phyloP scores from a whole-genome alignment of 1,140 invertebrate species.

The Sminthurinus signatus region DNA sequence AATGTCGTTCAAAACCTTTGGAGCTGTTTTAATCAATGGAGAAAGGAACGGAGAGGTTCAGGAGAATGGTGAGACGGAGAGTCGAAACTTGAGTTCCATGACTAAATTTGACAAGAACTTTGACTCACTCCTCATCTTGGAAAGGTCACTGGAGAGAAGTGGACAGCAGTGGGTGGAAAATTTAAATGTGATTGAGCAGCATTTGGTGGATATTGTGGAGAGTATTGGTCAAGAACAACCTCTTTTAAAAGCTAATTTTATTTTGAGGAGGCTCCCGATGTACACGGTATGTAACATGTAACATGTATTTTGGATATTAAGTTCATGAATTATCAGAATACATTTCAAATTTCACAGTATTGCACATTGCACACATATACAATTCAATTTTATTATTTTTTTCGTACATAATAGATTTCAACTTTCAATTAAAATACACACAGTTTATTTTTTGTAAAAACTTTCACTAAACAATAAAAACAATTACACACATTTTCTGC shows the following conservation, averaged over 20 bases:
- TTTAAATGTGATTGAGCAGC: slow-evolving; percentile 30
- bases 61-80: neutral
- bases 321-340: no score
- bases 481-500: no score
- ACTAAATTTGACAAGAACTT: slow-evolving; percentile 8
- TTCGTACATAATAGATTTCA: no score
- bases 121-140: slow-evolving; percentile 21
- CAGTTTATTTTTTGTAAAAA: neutral
- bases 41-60: neutral
- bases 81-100: neutral
- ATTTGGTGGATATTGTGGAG: slow-evolving; percentile 19
- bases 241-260: slow-evolving; percentile 19
- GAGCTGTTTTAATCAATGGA: neutral
- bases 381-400: no score
- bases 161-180: slow-evolving; percentile 35
- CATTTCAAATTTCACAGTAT: no score
- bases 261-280: slow-evolving; percentile 30
- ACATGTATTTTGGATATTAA: no score
- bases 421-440: neutral
- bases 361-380: no score
- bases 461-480: slow-evolving; percentile 8
- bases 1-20: no score
- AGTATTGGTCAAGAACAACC: neutral
- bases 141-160: slow-evolving; percentile 20
- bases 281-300: slow-evolving; percentile 38